phyloP scores from a whole-genome alignment of 2,797 vertebrate genomes.

The Clarias platycephalus region DNA sequence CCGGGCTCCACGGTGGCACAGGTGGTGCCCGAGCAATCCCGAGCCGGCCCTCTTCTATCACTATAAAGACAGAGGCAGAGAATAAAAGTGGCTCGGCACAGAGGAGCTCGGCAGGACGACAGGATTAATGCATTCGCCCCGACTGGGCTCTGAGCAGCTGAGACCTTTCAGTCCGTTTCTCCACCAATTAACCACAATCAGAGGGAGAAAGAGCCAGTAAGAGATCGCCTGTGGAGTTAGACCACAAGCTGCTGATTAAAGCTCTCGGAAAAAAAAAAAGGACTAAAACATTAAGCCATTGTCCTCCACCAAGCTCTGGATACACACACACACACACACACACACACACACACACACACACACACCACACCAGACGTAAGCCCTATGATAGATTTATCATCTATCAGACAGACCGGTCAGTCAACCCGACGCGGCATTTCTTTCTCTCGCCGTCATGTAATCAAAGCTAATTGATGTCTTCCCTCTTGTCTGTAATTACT shows the following conservation, averaged over 20 bases:
- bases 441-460: not conserved
- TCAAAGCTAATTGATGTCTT: constrained; percentile 40
- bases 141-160: constrained; percentile 41
- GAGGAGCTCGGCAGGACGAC: constrained; percentile 32
- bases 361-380: not conserved
- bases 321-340: not conserved
- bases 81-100: constrained; percentile 10
- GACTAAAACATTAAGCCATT: constrained; percentile 17
- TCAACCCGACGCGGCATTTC: constrained; percentile 12
- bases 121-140: constrained; percentile 39
- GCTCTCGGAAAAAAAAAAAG: not conserved
- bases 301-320: not conserved
- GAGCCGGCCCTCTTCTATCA: not conserved
- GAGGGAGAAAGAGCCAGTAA: constrained; percentile 24
- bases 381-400: constrained; percentile 18
- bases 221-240: not conserved
- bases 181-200: constrained; percentile 63
- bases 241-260: constrained; percentile 31
- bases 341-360: not conserved
- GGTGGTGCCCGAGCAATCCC: not conserved
- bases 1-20: constrained; percentile 25
- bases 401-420: not conserved
- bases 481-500: constrained; percentile 29
- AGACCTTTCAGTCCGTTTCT: constrained; percentile 51
- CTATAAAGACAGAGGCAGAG: not conserved